These are phyloP conservation scores for Scyliorhinus canicula DNA, from an alignment of 2,797 vertebrate genomes.

Conservation along the genomic window DNA sequence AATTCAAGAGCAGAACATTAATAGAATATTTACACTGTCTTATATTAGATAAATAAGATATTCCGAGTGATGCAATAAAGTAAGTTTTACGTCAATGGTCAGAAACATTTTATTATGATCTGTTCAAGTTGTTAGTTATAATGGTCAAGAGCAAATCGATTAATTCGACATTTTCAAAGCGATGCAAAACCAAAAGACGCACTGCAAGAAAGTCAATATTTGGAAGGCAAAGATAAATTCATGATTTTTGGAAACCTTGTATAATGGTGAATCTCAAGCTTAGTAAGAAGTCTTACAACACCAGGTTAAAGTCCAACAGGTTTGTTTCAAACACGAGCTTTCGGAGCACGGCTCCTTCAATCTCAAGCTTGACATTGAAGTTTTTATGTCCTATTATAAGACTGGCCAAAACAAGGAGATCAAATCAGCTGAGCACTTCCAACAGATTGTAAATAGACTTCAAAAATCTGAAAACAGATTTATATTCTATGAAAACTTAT, in stretches of 20 bases:
- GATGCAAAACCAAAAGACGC: background rate
- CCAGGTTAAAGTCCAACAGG: too few species aligned
- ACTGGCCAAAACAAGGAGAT: background rate
- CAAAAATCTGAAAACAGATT: slow-evolving; percentile 5
- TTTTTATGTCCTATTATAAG: background rate
- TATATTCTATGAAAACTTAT: background rate
- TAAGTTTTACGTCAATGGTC: background rate
- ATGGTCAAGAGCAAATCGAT: background rate
- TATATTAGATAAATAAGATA: background rate
- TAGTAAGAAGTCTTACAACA: too few species aligned
- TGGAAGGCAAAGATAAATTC: background rate
- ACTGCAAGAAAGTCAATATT: background rate
- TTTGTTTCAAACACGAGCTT: too few species aligned
- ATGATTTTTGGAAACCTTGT: background rate
- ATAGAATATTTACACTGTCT: background rate
- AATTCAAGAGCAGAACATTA: background rate
- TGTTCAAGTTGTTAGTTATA: background rate
- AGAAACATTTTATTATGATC: background rate
- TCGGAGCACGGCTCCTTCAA: too few species aligned
- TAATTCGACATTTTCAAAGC: background rate
- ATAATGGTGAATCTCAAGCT: background rate
- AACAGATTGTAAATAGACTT: background rate
- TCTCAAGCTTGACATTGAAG: background rate
- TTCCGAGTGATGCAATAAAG: background rate
- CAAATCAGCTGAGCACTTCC: background rate